Percentiles rank a stretch among this genome's conserved stretches.
phyloP scores from a whole-genome alignment of 2,888 invertebrate genomes.

The Ormia ochracea region DNA sequence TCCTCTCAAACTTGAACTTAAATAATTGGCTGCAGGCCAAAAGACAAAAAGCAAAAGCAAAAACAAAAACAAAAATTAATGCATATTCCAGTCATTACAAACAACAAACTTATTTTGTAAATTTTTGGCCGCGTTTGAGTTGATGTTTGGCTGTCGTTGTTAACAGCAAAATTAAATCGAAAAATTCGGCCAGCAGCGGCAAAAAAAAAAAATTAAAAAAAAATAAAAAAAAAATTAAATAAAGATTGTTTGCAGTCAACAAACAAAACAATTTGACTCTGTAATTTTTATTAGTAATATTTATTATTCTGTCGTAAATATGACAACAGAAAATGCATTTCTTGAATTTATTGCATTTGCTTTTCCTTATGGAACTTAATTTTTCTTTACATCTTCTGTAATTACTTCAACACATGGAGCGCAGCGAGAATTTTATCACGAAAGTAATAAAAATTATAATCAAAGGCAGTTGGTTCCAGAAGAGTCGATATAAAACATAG shows the following conservation, averaged over 20 bases:
- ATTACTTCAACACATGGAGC: too few relatives aligned
- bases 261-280: conserved; percentile 5
- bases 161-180: conserved; percentile 8
- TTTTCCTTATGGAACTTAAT: too few relatives aligned
- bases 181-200: conserved; percentile 7
- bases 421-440: too few relatives aligned
- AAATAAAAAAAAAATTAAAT: too few relatives aligned
- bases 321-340: conserved; percentile 39
- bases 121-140: not conserved
- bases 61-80: conserved; percentile 3
- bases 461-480: too few relatives aligned
- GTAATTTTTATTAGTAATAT: conserved; percentile 35
- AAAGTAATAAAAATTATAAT: too few relatives aligned
- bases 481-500: too few relatives aligned
- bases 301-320: conserved; percentile 27
- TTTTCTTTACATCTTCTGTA: too few relatives aligned
- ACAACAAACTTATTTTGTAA: conserved; percentile 27
- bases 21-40: conserved; percentile 56
- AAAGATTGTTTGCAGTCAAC: not conserved
- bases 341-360: conserved; percentile 9
- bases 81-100: conserved; percentile 49
- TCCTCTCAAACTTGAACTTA: conserved; percentile 55
- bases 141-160: not conserved
- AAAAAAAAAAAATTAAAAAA: not conserved
- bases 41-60: not conserved